phyloP scores from a whole-genome alignment of 92 coral and sea anemone species.

The Phenganax stokvisi region DNA sequence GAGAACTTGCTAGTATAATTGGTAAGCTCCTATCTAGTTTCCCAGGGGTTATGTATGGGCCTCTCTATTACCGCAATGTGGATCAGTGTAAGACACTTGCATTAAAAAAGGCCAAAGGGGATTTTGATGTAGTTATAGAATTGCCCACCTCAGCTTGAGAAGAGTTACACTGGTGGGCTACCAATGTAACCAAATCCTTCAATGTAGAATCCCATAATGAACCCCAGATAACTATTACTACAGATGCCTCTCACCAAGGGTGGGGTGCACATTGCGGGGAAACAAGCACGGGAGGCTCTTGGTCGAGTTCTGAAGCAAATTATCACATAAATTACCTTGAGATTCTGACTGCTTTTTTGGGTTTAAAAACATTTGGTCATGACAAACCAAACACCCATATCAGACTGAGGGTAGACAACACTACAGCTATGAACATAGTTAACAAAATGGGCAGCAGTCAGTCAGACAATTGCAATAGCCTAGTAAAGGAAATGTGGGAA shows the following conservation, averaged over 20 bases:
- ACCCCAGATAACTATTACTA: conserved; percentile 31
- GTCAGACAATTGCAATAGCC: conserved; percentile 6
- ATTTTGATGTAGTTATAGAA: conserved; percentile 43
- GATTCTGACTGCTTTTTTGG: conserved; percentile 44
- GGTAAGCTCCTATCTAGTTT: conserved; percentile 1
- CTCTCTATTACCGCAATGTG: not conserved
- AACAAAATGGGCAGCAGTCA: conserved; percentile 39
- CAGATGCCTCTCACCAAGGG: conserved; percentile 25
- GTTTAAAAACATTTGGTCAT: conserved; percentile 28
- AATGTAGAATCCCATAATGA: not conserved
- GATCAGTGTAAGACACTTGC: not conserved
- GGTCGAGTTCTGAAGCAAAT: conserved; percentile 36
- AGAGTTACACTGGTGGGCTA: conserved; percentile 49
- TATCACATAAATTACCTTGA: conserved; percentile 28
- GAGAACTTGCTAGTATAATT: not conserved
- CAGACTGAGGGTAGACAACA: conserved; percentile 47
- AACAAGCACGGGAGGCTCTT: conserved; percentile 39
- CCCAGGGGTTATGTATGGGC: conserved; percentile 5
- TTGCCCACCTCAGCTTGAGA: conserved; percentile 24
- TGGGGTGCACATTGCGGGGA: conserved; percentile 43
- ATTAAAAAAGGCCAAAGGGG: conserved; percentile 32
- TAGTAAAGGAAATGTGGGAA: conserved; percentile 5
- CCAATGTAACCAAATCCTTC: conserved; percentile 41
- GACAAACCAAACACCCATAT: conserved; percentile 40
- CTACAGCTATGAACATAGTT: conserved; percentile 38